These are phyloP conservation scores for Oryzias sinensis DNA, from an alignment of 2,797 vertebrate species.

Conservation along the genomic window DNA sequence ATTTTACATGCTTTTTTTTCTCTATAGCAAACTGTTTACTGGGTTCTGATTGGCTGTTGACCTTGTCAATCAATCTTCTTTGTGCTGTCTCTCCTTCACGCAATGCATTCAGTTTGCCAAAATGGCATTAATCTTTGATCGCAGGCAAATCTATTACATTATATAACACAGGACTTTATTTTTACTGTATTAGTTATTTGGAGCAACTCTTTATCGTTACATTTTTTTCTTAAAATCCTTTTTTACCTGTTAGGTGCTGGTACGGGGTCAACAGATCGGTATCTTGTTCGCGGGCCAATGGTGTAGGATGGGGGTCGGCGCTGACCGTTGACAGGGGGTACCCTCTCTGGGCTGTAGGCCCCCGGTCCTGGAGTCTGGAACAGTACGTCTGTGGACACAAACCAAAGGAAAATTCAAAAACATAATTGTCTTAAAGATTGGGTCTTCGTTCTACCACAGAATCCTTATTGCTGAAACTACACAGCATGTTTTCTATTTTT, in stretches of 20 bases:
- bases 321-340: constrained; percentile 73
- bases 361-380: constrained; percentile 84
- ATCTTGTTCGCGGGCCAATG: constrained; percentile 79
- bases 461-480: background rate
- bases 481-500: background rate
- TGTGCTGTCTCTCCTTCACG: too few relatives aligned
- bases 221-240: background rate
- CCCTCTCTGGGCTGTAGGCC: constrained; percentile 85
- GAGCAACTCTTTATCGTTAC: background rate
- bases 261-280: constrained; percentile 71
- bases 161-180: too few relatives aligned
- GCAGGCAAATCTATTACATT: too few relatives aligned
- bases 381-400: constrained; percentile 35
- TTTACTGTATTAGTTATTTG: background rate
- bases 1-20: too few relatives aligned
- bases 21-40: too few relatives aligned
- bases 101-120: too few relatives aligned
- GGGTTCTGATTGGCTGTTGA: too few relatives aligned
- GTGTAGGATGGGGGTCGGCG: constrained; percentile 81
- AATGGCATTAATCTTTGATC: too few relatives aligned
- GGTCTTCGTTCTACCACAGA: background rate
- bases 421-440: too few relatives aligned
- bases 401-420: background rate
- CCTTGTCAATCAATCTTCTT: too few relatives aligned
- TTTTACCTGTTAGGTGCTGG: constrained; percentile 84